Percentiles rank a stretch among this genome's conserved stretches.
phyloP scores from a whole-genome alignment of 2,113 vertebrate species.

The Cepphus grylle region DNA sequence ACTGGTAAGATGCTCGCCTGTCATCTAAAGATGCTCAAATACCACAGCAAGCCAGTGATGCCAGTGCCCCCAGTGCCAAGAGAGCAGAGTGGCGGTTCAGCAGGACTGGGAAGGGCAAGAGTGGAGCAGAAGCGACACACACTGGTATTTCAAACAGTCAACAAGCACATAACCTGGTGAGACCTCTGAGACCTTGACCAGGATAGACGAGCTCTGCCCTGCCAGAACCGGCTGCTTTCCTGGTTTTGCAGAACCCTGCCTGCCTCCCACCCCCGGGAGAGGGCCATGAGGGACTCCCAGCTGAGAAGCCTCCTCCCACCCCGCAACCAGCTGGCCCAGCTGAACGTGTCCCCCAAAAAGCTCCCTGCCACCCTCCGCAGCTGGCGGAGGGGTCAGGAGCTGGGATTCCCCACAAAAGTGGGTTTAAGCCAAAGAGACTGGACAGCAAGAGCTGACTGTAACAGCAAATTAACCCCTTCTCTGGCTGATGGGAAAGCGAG shows the following conservation, averaged over 20 bases:
- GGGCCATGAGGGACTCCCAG: not conserved
- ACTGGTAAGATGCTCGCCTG: not conserved
- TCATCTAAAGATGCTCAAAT: not conserved
- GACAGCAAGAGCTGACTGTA: not conserved
- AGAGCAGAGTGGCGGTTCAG: not conserved
- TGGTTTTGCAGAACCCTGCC: not conserved
- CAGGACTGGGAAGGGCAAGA: not conserved
- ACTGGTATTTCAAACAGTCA: constrained; percentile 44
- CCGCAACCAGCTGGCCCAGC: not conserved
- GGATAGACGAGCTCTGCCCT: constrained; percentile 41
- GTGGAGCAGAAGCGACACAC: not conserved
- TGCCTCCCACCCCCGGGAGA: not conserved
- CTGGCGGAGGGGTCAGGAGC: not conserved
- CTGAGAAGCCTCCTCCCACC: not conserved
- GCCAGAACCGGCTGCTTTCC: constrained; percentile 21
- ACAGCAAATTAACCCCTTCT: not conserved
- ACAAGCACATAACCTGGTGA: constrained; percentile 42
- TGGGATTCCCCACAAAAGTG: not conserved
- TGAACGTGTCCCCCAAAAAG: not conserved
- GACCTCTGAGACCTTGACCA: constrained; percentile 54
- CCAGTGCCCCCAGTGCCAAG: not conserved
- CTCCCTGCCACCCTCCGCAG: not conserved
- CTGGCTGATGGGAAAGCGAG: not conserved
- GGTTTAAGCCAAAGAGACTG: not conserved
- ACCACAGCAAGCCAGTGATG: not conserved